These are phyloP conservation scores for Neocrepidodera transversa DNA, from an alignment of 2,888 invertebrate genomes.

Conservation along the genomic window DNA sequence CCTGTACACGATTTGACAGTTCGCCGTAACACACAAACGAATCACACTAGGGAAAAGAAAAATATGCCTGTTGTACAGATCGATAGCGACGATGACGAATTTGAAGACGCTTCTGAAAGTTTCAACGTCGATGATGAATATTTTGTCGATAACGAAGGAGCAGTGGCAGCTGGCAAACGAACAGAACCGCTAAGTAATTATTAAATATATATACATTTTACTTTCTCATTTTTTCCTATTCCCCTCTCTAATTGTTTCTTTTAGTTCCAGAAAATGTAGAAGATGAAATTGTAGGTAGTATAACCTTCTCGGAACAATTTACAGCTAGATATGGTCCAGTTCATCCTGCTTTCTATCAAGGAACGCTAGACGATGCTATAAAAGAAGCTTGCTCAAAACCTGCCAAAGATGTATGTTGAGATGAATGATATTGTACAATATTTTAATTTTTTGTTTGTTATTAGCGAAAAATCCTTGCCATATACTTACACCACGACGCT, in stretches of 20 bases:
- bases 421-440: too few species aligned
- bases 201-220: too few species aligned
- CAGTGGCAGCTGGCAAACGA: constrained; percentile 63
- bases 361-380: constrained; percentile 88
- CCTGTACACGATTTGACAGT: constrained; percentile 60
- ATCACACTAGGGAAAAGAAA: constrained; percentile 47
- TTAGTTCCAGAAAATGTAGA: constrained; percentile 86
- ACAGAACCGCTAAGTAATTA: constrained; percentile 79
- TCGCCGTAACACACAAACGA: constrained; percentile 50
- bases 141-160: constrained; percentile 75
- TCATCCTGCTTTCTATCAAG: constrained; percentile 90
- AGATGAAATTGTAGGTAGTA: constrained; percentile 84
- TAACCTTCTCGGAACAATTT: constrained; percentile 88
- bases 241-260: constrained; percentile 35
- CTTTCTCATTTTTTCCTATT: too few species aligned
- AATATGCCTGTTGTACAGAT: constrained; percentile 65
- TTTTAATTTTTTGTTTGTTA: constrained; percentile 11
- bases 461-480: constrained; percentile 89
- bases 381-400: constrained; percentile 89
- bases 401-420: constrained; percentile 86
- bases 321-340: constrained; percentile 84
- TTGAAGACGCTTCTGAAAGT: constrained; percentile 83
- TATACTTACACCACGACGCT: constrained; percentile 96
- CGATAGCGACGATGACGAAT: constrained; percentile 83
- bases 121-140: constrained; percentile 88